Conservation (phyloP, 1,140 invertebrate genomes). For the Cyrtorhinus lividipennis region DNA sequence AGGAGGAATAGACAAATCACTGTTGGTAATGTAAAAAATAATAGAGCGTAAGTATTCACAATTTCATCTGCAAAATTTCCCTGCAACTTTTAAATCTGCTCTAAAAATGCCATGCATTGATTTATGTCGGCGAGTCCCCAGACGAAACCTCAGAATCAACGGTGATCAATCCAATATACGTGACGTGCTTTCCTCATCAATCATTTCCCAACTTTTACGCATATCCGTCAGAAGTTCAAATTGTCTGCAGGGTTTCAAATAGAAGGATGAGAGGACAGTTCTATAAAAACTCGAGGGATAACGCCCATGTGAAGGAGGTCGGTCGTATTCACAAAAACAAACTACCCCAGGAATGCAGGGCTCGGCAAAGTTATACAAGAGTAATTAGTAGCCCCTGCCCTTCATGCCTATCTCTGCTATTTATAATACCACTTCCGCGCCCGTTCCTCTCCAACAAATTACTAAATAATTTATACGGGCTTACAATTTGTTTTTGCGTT, state of each 20-base stretch:
- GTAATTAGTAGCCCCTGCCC: background rate
- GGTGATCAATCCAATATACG: background rate
- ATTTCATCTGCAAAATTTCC: no score
- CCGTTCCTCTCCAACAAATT: constrained; percentile 3
- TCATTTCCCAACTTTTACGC: background rate
- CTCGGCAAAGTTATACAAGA: background rate
- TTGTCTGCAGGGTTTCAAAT: background rate
- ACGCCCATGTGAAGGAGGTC: background rate
- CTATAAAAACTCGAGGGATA: background rate
- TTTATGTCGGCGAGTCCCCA: background rate
- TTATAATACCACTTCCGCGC: background rate
- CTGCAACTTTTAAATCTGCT: no score
- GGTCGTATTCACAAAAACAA: background rate
- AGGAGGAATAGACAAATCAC: no score
- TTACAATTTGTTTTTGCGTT: constrained; percentile 8
- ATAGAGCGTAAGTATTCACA: no score
- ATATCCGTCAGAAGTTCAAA: background rate
- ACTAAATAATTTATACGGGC: constrained; percentile 6
- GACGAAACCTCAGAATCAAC: background rate
- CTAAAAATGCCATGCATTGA: background rate
- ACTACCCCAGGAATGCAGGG: constrained; percentile 1
- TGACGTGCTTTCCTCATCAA: background rate
- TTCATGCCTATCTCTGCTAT: background rate
- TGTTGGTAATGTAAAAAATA: no score
- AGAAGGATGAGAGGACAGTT: background rate